Base-by-base conservation (phyloP, 2,888 invertebrate genomes). In the Heliothis peltigera region DNA sequence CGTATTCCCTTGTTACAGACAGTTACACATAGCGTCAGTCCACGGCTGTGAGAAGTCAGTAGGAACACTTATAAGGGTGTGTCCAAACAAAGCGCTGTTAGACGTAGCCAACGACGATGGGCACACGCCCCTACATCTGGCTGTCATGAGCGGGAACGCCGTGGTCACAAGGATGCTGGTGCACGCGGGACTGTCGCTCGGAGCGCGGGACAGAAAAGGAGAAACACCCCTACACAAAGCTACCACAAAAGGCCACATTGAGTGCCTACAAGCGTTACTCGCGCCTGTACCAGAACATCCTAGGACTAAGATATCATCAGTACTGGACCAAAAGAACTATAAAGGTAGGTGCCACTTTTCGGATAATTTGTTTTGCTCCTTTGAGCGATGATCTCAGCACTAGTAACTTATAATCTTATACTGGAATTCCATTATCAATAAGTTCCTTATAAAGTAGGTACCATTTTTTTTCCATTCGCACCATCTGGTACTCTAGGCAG, bases 161-260 rank as follows among this genome's bases (percentile, higher is more conserved):
- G 95, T 96, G 48, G 96, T 98, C 51, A 96, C 97, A 1, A 95
- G 98, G 71, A 96, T 97, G 93, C 94, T 99, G 64, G 96, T 98
- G 28, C 95, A 97, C 28, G 98, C 98, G 1, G 98, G 98, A 18
- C 98, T 98, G 21, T 88, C 96, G 78, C 93, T 96, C 2, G 95
- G 93, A 43, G 93, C 96, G 51, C 95, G 98, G 53, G 98, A 98
- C 86, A 92, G 96, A 57, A 93, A 96, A 66, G 99, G 99, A 4
- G 98, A 98, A 88, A 98, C 98, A 0, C 97, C 98, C 0, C 92
- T 99, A 7, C 99, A 99, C 89, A 94, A 98, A 66, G 98, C 98
- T 0, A 97, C 97, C 63, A 93, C 95, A 66, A 93, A 95, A 18
- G 97, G 97, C 7, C 96, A 97, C 85, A 83, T 96, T 35, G 95